Evolutionary conservation across 2,888 invertebrate genomes (phyloP).

Genomic region (Flexamia atlantica): DNA sequence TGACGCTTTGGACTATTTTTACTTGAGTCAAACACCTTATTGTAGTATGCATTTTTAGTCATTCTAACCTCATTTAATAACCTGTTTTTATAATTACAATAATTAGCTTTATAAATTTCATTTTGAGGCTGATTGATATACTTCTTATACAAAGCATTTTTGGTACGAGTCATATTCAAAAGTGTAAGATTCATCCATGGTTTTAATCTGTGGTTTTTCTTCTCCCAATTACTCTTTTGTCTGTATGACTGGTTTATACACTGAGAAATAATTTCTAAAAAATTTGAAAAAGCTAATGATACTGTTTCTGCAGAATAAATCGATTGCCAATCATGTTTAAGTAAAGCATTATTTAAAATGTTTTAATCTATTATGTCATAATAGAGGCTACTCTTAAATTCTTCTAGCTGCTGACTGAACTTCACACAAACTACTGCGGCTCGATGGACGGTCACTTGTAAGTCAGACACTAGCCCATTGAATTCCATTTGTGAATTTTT

Average conservation of each 20-base stretch:
- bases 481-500: not conserved
- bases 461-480: not conserved
- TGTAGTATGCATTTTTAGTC: not conserved
- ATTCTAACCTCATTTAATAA: not conserved
- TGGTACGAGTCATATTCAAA: not conserved
- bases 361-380: not conserved
- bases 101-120: not conserved
- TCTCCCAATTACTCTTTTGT: not conserved
- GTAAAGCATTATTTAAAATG: not conserved
- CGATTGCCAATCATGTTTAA: not conserved
- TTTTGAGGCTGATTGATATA: constrained; percentile 22
- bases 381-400: not conserved
- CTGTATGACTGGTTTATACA: not conserved
- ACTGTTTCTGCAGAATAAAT: not conserved
- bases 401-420: not conserved
- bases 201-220: not conserved
- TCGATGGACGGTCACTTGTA: not conserved
- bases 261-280: not conserved
- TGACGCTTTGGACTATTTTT: not conserved
- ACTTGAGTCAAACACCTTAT: not conserved
- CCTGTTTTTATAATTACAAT: not conserved
- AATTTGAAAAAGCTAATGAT: not conserved
- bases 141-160: constrained; percentile 13
- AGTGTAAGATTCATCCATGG: not conserved
- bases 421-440: not conserved